Conservation (phyloP, 2,113 vertebrate genomes). For the Pygoscelis antarcticus region DNA sequence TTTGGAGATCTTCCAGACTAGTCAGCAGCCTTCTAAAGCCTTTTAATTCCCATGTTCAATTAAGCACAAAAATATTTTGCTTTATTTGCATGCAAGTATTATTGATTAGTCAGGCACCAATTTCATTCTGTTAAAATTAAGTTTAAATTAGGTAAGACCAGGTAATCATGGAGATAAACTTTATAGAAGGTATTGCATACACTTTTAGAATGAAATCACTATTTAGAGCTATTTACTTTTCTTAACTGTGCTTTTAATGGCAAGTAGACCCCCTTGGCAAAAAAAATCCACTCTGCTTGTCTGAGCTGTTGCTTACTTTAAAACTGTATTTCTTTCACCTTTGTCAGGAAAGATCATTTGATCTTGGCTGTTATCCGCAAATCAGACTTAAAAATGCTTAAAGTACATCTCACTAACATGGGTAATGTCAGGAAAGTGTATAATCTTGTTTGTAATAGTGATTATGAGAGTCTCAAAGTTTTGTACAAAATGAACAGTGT, state of each 20-base stretch:
- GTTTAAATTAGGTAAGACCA: neutral
- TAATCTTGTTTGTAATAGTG: neutral
- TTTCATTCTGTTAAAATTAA: neutral
- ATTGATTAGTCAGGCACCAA: neutral
- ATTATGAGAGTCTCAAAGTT: neutral
- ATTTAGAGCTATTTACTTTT: neutral
- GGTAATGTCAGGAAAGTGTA: neutral
- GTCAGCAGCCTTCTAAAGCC: neutral
- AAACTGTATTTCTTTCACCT: neutral
- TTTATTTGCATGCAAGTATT: neutral
- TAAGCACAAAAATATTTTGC: conserved; percentile 11
- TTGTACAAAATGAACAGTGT: neutral
- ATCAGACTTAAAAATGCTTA: neutral
- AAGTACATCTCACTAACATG: neutral
- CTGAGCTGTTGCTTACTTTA: neutral
- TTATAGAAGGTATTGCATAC: neutral
- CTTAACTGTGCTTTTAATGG: neutral
- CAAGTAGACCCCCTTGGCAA: neutral
- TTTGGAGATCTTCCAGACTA: neutral
- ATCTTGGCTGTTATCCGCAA: neutral
- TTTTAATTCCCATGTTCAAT: neutral
- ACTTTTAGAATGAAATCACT: neutral
- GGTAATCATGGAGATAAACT: neutral
- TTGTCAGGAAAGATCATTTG: neutral
- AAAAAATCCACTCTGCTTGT: neutral